These are phyloP conservation scores for Spilogale gracilis DNA, from an alignment of 2,113 vertebrate species.

Conservation along the genomic window DNA sequence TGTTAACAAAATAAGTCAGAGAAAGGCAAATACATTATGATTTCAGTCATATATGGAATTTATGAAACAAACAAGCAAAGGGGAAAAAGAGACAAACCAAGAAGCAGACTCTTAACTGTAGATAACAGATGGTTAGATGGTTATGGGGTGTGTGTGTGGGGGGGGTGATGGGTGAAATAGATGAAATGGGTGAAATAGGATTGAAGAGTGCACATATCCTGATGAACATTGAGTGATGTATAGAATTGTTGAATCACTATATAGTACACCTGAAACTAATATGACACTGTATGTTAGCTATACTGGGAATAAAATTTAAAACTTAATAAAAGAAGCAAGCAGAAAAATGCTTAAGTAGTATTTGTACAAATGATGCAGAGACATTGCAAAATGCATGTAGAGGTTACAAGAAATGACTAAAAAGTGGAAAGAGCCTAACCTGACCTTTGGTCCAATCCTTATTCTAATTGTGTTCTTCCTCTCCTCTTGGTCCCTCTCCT, in stretches of 20 bases:
- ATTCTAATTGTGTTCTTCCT: background rate
- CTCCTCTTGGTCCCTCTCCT: background rate
- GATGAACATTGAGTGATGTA: background rate
- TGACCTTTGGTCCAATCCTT: background rate
- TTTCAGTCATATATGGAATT: background rate
- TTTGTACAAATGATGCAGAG: background rate
- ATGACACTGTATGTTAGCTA: background rate
- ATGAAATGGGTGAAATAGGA: background rate
- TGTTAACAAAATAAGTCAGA: background rate
- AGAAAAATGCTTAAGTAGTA: background rate
- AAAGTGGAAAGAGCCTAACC: background rate
- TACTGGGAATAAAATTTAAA: background rate
- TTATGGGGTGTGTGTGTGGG: background rate
- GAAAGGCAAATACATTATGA: background rate
- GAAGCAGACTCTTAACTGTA: background rate
- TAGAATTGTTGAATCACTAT: background rate
- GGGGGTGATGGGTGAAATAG: background rate
- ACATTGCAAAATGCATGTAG: background rate
- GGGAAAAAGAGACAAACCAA: background rate
- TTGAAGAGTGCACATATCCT: background rate
- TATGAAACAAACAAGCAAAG: background rate
- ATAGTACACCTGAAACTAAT: background rate
- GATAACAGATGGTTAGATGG: background rate
- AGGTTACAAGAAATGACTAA: background rate
- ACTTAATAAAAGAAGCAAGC: background rate